Conservation (phyloP, 2,888 invertebrate genomes). For the Melieria crassipennis region DNA sequence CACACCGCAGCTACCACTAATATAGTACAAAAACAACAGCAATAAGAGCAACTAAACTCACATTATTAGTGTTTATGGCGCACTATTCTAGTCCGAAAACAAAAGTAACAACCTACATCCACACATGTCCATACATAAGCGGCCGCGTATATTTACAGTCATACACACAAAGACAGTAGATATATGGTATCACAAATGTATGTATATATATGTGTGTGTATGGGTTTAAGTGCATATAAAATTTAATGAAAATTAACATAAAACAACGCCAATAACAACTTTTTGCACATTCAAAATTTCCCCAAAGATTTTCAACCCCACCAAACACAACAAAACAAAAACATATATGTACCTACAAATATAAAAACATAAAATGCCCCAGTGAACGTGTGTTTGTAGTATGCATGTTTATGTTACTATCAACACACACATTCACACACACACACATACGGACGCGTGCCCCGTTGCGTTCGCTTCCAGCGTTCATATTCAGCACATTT, state of each 20-base stretch:
- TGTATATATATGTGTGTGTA: background rate
- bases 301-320: conserved; percentile 47
- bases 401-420: too few relatives aligned
- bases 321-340: too few relatives aligned
- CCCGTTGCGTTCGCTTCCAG: background rate
- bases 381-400: background rate
- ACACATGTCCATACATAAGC: conserved; percentile 12
- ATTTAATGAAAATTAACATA: conserved; percentile 60
- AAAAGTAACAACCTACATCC: too few relatives aligned
- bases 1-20: too few relatives aligned
- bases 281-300: conserved; percentile 52
- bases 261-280: conserved; percentile 55
- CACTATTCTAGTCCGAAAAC: too few relatives aligned
- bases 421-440: background rate
- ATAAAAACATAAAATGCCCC: background rate
- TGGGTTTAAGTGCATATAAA: conserved; percentile 56
- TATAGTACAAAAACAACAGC: too few relatives aligned
- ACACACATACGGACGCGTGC: background rate
- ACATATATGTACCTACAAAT: background rate
- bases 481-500: too few relatives aligned
- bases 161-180: background rate
- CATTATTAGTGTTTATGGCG: too few relatives aligned
- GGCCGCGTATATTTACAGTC: background rate
- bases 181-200: background rate
- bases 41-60: too few relatives aligned